phyloP scores from a whole-genome alignment of 2,113 vertebrate species.

The Mormyrus lacerda region DNA sequence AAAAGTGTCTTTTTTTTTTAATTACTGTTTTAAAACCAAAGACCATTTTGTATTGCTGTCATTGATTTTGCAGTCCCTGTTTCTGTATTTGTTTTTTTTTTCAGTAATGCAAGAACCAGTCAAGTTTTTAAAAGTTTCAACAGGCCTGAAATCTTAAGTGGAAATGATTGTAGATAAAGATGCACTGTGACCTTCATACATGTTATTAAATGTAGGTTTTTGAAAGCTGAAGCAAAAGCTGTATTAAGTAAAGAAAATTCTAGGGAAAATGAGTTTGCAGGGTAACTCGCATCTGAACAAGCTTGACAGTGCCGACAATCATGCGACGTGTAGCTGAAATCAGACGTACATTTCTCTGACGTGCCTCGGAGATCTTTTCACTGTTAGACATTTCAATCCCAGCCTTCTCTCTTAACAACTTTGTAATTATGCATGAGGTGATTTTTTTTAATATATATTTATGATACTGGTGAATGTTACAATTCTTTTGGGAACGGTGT shows the following conservation, averaged over 20 bases:
- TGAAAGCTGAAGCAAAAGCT: neutral
- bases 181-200: neutral
- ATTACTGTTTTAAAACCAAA: constrained; percentile 7
- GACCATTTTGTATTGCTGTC: neutral
- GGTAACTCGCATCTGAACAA: neutral
- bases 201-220: neutral
- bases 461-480: neutral
- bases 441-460: neutral
- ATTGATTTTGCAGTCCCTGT: neutral
- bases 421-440: neutral
- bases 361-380: neutral
- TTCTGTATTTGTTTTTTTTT: neutral
- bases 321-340: neutral
- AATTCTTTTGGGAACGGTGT: neutral
- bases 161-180: neutral
- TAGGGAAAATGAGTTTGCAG: neutral
- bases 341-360: neutral
- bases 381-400: neutral
- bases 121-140: neutral
- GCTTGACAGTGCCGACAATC: neutral
- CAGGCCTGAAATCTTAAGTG: neutral
- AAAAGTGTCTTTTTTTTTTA: neutral
- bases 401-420: neutral
- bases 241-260: neutral
- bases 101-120: neutral